A percentile compares a stretch with the other conserved stretches of the same genome.
These are phyloP conservation scores for Hirtodrosophila cameraria DNA, from an alignment of 2,888 invertebrate genomes.

Conservation along the genomic window DNA sequence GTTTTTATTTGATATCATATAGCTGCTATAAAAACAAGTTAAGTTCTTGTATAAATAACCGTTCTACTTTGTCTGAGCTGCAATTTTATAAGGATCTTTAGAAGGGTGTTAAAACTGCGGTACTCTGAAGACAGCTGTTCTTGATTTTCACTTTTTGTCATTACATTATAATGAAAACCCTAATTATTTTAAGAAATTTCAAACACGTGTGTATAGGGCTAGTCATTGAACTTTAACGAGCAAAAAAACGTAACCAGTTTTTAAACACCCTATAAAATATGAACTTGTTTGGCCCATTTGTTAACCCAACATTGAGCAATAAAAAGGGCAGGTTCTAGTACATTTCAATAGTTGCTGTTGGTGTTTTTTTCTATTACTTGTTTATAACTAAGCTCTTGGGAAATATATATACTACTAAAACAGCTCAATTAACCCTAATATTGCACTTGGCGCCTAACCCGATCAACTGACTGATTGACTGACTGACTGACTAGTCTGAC, in stretches of 20 bases:
- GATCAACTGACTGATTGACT: background rate
- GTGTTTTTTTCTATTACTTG: too few relatives aligned
- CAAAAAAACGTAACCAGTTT: constrained; percentile 48
- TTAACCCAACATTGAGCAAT: constrained; percentile 9
- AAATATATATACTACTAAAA: constrained; percentile 11
- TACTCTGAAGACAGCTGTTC: too few relatives aligned
- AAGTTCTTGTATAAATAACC: too few relatives aligned
- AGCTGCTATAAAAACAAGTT: too few relatives aligned
- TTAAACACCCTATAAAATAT: background rate
- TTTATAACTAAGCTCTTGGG: background rate
- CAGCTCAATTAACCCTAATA: constrained; percentile 65
- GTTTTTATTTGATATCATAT: too few relatives aligned
- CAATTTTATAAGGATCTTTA: too few relatives aligned
- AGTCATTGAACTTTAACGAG: constrained; percentile 31
- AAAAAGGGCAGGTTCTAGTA: background rate
- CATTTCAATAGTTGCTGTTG: too few relatives aligned
- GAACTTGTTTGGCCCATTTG: constrained; percentile 17
- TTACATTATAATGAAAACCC: too few relatives aligned
- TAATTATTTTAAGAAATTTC: background rate
- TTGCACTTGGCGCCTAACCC: constrained; percentile 39
- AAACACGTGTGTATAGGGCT: background rate
- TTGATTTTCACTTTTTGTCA: too few relatives aligned
- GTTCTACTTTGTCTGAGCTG: too few relatives aligned
- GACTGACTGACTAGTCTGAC: background rate
- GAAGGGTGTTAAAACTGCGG: too few relatives aligned